These are phyloP conservation scores for Pelmatolapia mariae DNA, from an alignment of 2,113 vertebrate species.

Conservation along the genomic window DNA sequence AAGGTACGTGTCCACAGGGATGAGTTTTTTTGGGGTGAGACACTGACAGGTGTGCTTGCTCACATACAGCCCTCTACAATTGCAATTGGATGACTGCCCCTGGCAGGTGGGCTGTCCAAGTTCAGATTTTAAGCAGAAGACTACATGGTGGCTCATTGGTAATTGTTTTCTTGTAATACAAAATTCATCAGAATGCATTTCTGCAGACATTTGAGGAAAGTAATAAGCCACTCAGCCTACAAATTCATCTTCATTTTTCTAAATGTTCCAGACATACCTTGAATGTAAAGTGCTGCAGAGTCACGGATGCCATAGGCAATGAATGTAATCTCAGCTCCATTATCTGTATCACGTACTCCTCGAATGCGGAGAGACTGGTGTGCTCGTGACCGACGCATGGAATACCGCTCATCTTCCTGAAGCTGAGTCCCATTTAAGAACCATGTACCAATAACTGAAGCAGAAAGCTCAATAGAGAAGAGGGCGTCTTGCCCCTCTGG, in stretches of 20 bases:
- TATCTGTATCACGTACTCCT: constrained; percentile 73
- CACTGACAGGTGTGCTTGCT: neutral
- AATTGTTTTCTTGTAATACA: neutral
- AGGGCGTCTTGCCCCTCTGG: constrained; percentile 75
- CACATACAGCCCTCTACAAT: neutral
- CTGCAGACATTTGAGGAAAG: neutral
- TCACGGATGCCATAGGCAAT: constrained; percentile 79
- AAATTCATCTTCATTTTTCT: neutral
- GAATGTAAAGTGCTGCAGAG: constrained; percentile 83
- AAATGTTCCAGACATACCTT: constrained; percentile 70
- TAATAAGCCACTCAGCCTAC: neutral
- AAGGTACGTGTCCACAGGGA: neutral
- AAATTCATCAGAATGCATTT: neutral
- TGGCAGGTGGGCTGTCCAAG: neutral
- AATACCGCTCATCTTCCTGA: constrained; percentile 72
- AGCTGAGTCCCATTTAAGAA: constrained; percentile 80
- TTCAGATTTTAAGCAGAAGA: neutral
- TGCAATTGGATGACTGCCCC: neutral
- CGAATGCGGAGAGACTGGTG: constrained; percentile 82
- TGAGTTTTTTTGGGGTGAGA: neutral
- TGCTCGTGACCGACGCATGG: constrained; percentile 59
- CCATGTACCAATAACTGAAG: constrained; percentile 81
- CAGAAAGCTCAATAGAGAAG: constrained; percentile 87
- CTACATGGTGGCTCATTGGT: neutral
- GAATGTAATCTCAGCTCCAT: constrained; percentile 82